Evolutionary conservation across 1,140 invertebrate species (phyloP).

Genomic region (Triops longicaudatus): DNA sequence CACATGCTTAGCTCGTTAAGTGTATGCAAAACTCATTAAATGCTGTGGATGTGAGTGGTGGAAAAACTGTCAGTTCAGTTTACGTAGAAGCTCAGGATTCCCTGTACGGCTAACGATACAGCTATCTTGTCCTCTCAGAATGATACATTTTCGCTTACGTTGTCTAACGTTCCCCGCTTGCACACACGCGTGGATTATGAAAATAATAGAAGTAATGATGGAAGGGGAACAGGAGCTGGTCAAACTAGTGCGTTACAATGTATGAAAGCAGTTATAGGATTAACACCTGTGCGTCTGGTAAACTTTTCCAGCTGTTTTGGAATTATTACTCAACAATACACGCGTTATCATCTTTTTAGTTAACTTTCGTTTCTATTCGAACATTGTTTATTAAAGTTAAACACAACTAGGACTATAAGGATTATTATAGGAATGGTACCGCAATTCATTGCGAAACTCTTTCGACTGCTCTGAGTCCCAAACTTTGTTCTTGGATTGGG

Average conservation of each 20-base stretch:
- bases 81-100: too few species aligned
- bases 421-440: too few species aligned
- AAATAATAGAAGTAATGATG: background rate
- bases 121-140: too few species aligned
- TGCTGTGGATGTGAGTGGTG: background rate
- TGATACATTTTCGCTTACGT: background rate
- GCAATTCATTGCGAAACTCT: too few species aligned
- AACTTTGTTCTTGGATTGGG: too few species aligned
- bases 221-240: background rate
- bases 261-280: background rate
- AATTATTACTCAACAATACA: background rate
- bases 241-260: background rate
- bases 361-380: too few species aligned
- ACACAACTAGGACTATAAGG: too few species aligned
- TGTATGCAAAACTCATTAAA: too few species aligned
- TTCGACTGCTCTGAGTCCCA: too few species aligned
- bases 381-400: too few species aligned
- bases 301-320: background rate
- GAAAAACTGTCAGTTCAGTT: background rate
- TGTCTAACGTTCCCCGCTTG: background rate
- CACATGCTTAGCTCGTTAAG: background rate
- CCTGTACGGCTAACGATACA: too few species aligned
- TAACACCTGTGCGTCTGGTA: slow-evolving; percentile 5
- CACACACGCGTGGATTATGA: background rate
- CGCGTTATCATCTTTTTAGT: background rate